Conservation (phyloP, 2,888 invertebrate species). For the Lithophane semibrunnea region DNA sequence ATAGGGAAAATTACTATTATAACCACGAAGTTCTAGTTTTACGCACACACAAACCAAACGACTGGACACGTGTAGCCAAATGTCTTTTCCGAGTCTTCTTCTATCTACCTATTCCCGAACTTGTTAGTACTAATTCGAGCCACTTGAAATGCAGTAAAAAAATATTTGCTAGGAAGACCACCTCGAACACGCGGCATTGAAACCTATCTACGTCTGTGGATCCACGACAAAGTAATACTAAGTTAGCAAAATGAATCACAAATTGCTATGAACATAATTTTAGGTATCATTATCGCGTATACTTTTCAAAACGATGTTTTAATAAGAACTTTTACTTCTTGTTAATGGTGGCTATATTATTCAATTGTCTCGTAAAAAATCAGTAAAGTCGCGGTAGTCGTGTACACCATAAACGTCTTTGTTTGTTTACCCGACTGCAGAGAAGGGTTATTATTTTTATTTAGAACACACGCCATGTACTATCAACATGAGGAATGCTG, state of each 20-base stretch:
- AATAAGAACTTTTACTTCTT: not conserved
- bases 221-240: not conserved
- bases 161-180: not conserved
- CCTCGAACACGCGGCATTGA: not conserved
- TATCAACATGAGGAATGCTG: slow-evolving; percentile 48
- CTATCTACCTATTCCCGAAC: not conserved
- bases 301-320: not conserved
- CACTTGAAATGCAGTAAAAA: not conserved
- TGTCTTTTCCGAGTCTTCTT: not conserved
- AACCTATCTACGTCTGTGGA: slow-evolving; percentile 13
- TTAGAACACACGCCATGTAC: slow-evolving; percentile 42
- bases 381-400: slow-evolving; percentile 31
- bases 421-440: slow-evolving; percentile 12
- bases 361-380: slow-evolving; percentile 7
- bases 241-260: not conserved
- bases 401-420: slow-evolving; percentile 30
- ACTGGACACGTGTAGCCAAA: not conserved
- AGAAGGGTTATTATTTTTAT: slow-evolving; percentile 22
- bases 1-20: not conserved
- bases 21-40: slow-evolving; percentile 7
- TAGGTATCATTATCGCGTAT: not conserved
- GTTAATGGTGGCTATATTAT: not conserved
- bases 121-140: slow-evolving; percentile 1
- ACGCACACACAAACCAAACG: not conserved
- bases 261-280: not conserved